Base-by-base conservation (phyloP, 2,888 invertebrate genomes). In the Nebria brevicollis region DNA sequence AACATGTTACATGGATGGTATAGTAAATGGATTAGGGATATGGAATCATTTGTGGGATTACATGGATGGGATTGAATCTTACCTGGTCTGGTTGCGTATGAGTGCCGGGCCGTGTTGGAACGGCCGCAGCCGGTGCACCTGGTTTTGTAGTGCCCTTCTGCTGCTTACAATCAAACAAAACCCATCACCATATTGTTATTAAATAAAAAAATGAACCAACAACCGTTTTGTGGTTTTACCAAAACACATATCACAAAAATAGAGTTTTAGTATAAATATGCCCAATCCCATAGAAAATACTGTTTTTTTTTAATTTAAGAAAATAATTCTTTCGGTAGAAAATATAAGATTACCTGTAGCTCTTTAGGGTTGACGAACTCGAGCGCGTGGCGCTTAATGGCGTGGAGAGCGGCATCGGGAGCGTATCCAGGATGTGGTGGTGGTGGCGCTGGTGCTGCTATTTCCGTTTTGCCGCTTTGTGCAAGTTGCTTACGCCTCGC, bases 371-470 rank as follows among this genome's bases (percentile, higher is more conserved):
- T 96, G 84, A 96, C 94, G 89, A 95, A 96, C 85, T 97, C 97
- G 26, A 96, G 92, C 8, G 98, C 96, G 88, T 99, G 99, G 84
- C 99, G 93, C 88, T 97, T 96, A 82, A 99, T 97, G 0, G 99
- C 99, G 85, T 98, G 98, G 84, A 97, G 92, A 2, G 99, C 99
- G 11, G 99, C 99, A 88, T 98, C 97, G 5, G 95, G 96, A 72
- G 96, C 97, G 88, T 98, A 98, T 11, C 97, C 97, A n/a, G 97
- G 94, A 84, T 93, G 93, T 43, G 92, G 91, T 72, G 92, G 90
- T 2, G 85, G 82, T 85, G 90, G 92, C 87, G 90, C 90, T 84
- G 89, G 92, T 85, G 88, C 92, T 87, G 89, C 92, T 81, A 89
- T 92, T 88, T 90, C 90, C 75, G 89, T 89, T 83, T 89, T 88